Evolutionary conservation across 2,888 invertebrate genomes (phyloP), one percentile per base, ranked within the genome.

Genomic region (Uloborus plumipes): DNA sequence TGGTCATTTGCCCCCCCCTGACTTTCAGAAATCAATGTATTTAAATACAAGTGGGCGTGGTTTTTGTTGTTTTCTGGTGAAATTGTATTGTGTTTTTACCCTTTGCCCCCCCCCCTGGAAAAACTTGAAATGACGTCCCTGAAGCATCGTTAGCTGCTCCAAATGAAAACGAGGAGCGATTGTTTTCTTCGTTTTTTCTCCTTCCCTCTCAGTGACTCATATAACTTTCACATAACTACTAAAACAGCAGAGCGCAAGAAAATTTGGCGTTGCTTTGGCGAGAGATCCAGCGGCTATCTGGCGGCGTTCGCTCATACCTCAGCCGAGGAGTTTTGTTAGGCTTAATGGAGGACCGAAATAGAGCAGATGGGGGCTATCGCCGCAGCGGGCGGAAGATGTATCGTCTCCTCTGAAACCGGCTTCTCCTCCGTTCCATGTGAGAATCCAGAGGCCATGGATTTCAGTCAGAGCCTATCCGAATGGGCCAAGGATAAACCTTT

Each of bases 401-500:
- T 26, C 26, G 26, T 39, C 39, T 61, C 50, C 50, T 59, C 61
- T 80, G 69, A 80, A 67, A 80, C 80, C 80, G 80, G 80, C 69
- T 69, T 73, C 66, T 39, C 53, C 67, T 65, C 31, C 58, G 59
- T 67, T 67, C 59, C 16, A 65, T 67, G 79, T 72, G 73, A 47
- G 61, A 71, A 65, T 13, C 16, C 18, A 65, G 51, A 73, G 26
- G 73, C 70, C 26, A 85, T 67, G 85, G 85, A 79, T 85, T 84
- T 71, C 70, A 80, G 64, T 88, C 91, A 91, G 87, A 95, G 95
- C 90, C 92, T 97, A 90, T 95, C 95, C 91, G 96, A 96, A 92
- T 97, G 97, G 97, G 95, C 96, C 88, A 94, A 95, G 92, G 96
- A 96, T 91, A 96, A 97, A 90, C 97, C 97, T 88, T 92, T 97